Evolutionary conservation across 2,113 vertebrate species (phyloP), one percentile per base, ranked within the genome.

Genomic region (Larimichthys polyactis): DNA sequence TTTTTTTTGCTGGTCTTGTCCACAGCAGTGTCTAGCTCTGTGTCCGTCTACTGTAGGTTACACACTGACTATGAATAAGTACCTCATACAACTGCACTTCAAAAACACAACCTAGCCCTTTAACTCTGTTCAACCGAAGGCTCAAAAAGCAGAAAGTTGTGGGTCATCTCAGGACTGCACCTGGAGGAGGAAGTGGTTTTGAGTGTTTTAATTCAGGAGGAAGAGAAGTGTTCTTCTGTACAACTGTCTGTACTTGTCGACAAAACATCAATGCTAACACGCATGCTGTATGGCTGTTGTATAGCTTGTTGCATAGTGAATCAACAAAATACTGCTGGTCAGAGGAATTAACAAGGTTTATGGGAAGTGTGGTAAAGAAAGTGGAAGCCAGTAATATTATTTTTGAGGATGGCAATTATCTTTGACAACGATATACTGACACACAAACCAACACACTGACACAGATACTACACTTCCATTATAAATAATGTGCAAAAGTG

Each of bases 361-460:
- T 59, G 15, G 73, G 73, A 69, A 81, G 71, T 71, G 55, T 71
- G 5, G 5, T 44, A 12, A 75, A 75, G 71, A 62, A 78, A 55
- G 54, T 55, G n/a, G n/a, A 22, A 55, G 54, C n/a, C 14, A 58
- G 75, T 71, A 79, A 70, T 27, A 49, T 11, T 17, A 12, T 15
- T 9, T 71, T 27, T 67, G 20, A 66, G 44, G 14, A 58, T 17
- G 12, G 3, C 32, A 58, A n/a, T 63, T 8, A 55, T 63, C 9
- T 24, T 44, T 4, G 4, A 62, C 29, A 24, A 6, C 48, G 44
- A n/a, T 17, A 22, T 7, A 48, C 5, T 49, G 57, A 32, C 27
- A 16, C 7, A n/a, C 16, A 48, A 7, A 24, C 17, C 2, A 67
- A 51, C 44, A n/a, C 5, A 15, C 22, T n/a, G 17, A 58, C 40